Percentiles rank a stretch among this genome's conserved stretches.
phyloP scores from a whole-genome alignment of 2,888 invertebrate genomes.

The Idaea straminata region DNA sequence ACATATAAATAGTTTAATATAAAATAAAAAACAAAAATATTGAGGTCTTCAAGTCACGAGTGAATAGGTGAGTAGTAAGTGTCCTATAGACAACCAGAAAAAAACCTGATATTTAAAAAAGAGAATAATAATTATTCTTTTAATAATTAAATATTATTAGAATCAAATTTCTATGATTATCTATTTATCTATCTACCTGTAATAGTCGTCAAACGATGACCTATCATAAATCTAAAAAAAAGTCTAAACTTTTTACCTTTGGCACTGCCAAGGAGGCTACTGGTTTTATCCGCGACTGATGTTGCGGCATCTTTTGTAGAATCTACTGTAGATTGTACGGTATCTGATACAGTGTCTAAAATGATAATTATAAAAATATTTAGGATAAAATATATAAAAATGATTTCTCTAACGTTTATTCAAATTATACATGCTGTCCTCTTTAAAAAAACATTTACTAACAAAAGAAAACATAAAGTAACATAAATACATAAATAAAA shows the following conservation, averaged over 20 bases:
- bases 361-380: conserved; percentile 11
- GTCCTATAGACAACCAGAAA: too few relatives aligned
- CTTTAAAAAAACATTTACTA: conserved; percentile 18
- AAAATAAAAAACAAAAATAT: conserved; percentile 5
- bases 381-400: conserved; percentile 6
- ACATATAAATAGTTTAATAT: neutral
- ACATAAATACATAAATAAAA: neutral
- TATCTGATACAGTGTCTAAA: conserved; percentile 47
- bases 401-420: conserved; percentile 6
- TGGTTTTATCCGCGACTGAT: conserved; percentile 47
- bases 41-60: too few relatives aligned
- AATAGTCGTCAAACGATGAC: too few relatives aligned
- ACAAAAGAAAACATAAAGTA: neutral
- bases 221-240: neutral
- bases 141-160: too few relatives aligned
- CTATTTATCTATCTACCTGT: too few relatives aligned
- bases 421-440: conserved; percentile 23
- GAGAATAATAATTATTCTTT: too few relatives aligned
- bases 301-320: conserved; percentile 52
- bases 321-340: conserved; percentile 50
- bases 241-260: conserved; percentile 40
- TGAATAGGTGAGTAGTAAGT: too few relatives aligned
- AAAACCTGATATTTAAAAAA: too few relatives aligned
- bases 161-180: too few relatives aligned
- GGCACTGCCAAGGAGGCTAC: conserved; percentile 41